Conservation (phyloP, 1,140 invertebrate species). For the Macrobrachium nipponense region DNA sequence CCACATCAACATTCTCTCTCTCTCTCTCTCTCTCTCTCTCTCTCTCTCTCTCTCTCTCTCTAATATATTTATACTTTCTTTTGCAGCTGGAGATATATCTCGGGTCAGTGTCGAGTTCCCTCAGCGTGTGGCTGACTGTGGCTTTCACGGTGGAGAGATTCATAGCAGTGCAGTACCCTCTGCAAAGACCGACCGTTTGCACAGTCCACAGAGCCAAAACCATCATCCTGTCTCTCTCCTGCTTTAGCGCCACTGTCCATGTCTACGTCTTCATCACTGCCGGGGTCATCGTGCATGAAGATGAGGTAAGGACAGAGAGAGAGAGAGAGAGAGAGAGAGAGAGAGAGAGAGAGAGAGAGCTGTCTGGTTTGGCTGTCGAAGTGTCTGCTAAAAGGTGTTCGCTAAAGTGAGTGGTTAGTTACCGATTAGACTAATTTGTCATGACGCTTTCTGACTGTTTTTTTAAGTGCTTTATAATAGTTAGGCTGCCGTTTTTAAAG, state of each 20-base stretch:
- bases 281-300: constrained; percentile 41
- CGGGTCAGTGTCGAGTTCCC: constrained; percentile 70
- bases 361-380: too few species aligned
- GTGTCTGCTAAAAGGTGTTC: too few species aligned
- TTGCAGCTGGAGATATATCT: constrained; percentile 72
- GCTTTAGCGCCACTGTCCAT: constrained; percentile 73
- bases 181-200: constrained; percentile 81
- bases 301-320: constrained; percentile 23
- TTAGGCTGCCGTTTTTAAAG: too few species aligned
- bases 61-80: too few species aligned
- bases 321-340: background rate
- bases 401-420: too few species aligned
- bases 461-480: too few species aligned
- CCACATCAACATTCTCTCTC: too few species aligned
- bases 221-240: constrained; percentile 73
- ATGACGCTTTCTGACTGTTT: too few species aligned
- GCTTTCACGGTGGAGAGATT: constrained; percentile 88
- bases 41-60: too few species aligned
- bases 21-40: too few species aligned
- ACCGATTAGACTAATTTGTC: too few species aligned
- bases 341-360: too few species aligned
- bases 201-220: constrained; percentile 80
- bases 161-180: constrained; percentile 82
- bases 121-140: constrained; percentile 85
- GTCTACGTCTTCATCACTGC: constrained; percentile 73